phyloP scores from a whole-genome alignment of 2,797 vertebrate genomes.

The Novumbra hubbsi region DNA sequence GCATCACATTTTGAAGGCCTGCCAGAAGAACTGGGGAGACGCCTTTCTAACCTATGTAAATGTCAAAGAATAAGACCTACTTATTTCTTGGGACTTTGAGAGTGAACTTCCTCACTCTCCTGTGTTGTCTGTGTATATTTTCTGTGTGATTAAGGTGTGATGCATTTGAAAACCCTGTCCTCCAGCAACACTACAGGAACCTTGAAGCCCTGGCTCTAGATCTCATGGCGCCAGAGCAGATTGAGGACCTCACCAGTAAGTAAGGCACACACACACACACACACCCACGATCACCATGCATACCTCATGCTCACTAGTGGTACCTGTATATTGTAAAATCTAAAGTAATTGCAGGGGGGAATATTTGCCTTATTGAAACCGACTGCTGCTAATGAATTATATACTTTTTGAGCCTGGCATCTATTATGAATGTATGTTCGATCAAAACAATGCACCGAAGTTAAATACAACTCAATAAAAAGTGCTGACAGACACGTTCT shows the following conservation, averaged over 20 bases:
- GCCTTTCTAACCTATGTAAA: not conserved
- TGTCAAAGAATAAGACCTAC: not conserved
- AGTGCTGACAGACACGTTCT: too few species aligned
- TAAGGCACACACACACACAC: conserved; percentile 63
- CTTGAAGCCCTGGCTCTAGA: conserved; percentile 93
- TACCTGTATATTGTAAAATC: too few species aligned
- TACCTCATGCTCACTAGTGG: too few species aligned
- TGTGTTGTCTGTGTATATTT: conserved; percentile 3
- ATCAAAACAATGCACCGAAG: too few species aligned
- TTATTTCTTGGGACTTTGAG: not conserved
- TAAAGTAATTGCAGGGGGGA: too few species aligned
- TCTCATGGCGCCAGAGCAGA: conserved; percentile 82
- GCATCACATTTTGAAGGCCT: not conserved
- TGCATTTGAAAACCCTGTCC: conserved; percentile 92
- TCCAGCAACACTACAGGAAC: conserved; percentile 93
- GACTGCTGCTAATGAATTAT: too few species aligned
- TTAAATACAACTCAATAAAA: too few species aligned
- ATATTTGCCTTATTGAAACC: too few species aligned
- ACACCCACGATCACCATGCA: too few species aligned
- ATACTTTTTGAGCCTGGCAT: too few species aligned
- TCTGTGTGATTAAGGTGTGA: conserved; percentile 76
- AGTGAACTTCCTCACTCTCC: not conserved
- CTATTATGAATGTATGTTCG: too few species aligned
- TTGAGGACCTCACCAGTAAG: conserved; percentile 90
- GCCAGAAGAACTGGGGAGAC: not conserved